phyloP scores from a whole-genome alignment of 1,140 invertebrate species.

The Drosophila sechellia region DNA sequence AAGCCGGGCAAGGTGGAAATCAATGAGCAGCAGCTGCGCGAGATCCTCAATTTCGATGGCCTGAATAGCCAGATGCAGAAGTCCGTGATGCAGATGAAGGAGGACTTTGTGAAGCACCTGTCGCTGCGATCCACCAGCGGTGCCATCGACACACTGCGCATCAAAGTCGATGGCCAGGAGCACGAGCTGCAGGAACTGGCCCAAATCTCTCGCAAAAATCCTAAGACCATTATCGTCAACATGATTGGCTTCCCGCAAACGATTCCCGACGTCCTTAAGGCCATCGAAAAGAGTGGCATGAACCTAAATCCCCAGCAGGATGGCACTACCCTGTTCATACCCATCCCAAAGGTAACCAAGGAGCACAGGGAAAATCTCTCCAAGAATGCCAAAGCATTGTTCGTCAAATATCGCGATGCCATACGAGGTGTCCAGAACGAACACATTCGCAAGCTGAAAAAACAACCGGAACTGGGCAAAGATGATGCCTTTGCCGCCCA shows the following conservation, averaged over 20 bases:
- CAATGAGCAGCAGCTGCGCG: slow-evolving; percentile 88
- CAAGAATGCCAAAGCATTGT: slow-evolving; percentile 94
- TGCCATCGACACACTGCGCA: slow-evolving; percentile 90
- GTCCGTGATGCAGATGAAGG: slow-evolving; percentile 89
- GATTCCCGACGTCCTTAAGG: slow-evolving; percentile 90
- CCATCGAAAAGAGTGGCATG: slow-evolving; percentile 92
- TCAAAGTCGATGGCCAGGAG: slow-evolving; percentile 92
- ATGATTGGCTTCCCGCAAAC: slow-evolving; percentile 93
- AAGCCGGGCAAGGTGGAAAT: slow-evolving; percentile 89
- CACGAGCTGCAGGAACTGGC: slow-evolving; percentile 95
- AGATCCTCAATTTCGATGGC: slow-evolving; percentile 89
- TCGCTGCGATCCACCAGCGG: slow-evolving; percentile 89
- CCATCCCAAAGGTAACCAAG: slow-evolving; percentile 95
- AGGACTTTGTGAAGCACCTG: slow-evolving; percentile 92
- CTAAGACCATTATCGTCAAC: slow-evolving; percentile 94
- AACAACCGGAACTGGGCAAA: slow-evolving; percentile 87
- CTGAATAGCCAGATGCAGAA: slow-evolving; percentile 89
- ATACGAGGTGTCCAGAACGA: slow-evolving; percentile 92
- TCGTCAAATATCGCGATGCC: slow-evolving; percentile 91
- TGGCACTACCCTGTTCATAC: slow-evolving; percentile 94
- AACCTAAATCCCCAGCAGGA: slow-evolving; percentile 98
- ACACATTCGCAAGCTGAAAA: slow-evolving; percentile 89
- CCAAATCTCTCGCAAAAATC: slow-evolving; percentile 94
- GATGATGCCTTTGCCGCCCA: slow-evolving; percentile 89
- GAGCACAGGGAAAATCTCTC: slow-evolving; percentile 94